Base-by-base conservation (phyloP, 2,888 invertebrate species). In the Steromphala cineraria region DNA sequence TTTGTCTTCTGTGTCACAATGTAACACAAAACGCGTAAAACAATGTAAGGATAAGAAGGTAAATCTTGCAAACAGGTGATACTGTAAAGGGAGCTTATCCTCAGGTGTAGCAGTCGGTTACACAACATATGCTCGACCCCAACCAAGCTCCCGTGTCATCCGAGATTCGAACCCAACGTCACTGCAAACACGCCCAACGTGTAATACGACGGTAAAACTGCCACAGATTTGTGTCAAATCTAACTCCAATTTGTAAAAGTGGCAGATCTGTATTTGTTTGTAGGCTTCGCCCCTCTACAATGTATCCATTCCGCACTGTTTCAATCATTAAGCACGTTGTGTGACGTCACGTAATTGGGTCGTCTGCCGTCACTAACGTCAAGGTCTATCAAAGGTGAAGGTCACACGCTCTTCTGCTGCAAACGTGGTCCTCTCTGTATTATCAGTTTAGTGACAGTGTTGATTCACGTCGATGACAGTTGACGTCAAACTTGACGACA, bases 261-360 rank as follows among this genome's bases (percentile, higher is more conserved):
- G 71, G 36, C 71, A 71, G 36, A 40, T 36, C 19, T n/a, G 17
- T 71, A 31, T 71, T 71, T 71, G 71, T 71, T 31, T 71, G 71
- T 15, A 28, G 71, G 13, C 71, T 71, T 71, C 71, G 40, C 71
- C 19, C 28, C n/a, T 71, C 71, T 40, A 71, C 71, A 71, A 71
- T 71, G 71, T 71, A 71, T 36, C 71, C 71, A 36, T 36, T 40
- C 40, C 36, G 40, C 71, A 40, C 40, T 36, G 31, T 71, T 71
- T 71, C 71, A 71, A 71, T 71, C 71, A 71, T 31, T 71, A 31
- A 36, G 36, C 71, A 71, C 71, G 71, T 71, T 36, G 19, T 31
- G 71, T 71, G 71, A 71, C 71, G 71, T 71, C 71, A 71, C 71
- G 36, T 10, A 71, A 71, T 13, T 40, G 40, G 71, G 71, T 71